Evolutionary conservation across 2,888 invertebrate species (phyloP).

Genomic region (Hymenopus coronatus): DNA sequence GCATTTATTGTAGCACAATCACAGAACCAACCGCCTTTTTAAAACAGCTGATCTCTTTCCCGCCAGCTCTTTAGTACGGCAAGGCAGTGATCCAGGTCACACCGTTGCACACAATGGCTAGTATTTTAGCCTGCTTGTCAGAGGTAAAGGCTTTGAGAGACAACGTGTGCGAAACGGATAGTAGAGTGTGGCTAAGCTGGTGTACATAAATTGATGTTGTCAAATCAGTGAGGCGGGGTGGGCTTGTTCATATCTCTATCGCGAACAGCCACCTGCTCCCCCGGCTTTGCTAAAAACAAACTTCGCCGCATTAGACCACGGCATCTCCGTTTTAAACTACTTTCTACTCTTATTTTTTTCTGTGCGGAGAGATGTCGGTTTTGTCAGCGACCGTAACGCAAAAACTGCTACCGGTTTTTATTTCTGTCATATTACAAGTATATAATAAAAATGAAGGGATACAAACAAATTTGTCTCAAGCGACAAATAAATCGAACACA

Average conservation of each 20-base stretch:
- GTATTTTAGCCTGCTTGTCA: too few relatives aligned
- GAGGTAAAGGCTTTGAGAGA: neutral
- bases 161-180: neutral
- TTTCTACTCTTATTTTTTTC: neutral
- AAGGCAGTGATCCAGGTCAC: too few relatives aligned
- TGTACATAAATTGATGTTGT: conserved; percentile 25
- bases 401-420: neutral
- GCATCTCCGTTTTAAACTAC: neutral
- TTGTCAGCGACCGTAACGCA: neutral
- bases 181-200: neutral
- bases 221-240: conserved; percentile 3
- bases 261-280: conserved; percentile 5
- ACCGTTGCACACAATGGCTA: too few relatives aligned
- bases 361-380: neutral
- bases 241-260: conserved; percentile 4
- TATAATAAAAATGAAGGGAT: neutral
- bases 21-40: too few relatives aligned
- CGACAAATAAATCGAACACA: neutral
- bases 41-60: too few relatives aligned
- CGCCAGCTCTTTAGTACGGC: too few relatives aligned
- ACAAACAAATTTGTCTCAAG: neutral
- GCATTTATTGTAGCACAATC: too few relatives aligned
- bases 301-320: neutral
- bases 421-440: neutral
- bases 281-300: neutral